Base-by-base conservation (phyloP, 2,888 invertebrate genomes). In the Ernsta delagoae region DNA sequence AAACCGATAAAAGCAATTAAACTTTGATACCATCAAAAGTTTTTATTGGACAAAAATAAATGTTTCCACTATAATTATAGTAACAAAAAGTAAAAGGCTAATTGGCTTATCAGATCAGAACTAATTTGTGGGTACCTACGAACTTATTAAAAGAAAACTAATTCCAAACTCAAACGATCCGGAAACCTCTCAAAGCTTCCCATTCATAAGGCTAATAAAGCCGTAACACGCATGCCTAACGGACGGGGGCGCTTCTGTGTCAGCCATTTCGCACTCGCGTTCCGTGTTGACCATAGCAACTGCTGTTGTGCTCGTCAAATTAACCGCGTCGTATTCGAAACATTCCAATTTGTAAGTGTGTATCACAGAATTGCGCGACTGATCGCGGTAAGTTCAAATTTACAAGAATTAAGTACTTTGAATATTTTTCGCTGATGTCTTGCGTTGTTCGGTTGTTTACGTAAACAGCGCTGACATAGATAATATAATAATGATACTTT, bases 191-290 rank as follows among this genome's bases (percentile, higher is more conserved):
- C 67, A 63, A 70, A 70, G 70, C 65, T n/a, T 73, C 65, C 65
- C 64, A 64, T 64, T 64, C 70, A 70, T 61, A 56, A 53, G 56
- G 64, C 66, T 72, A 69, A 64, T 60, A 61, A 73, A 80, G 77
- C 76, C 82, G 78, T 75, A 80, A 70, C 84, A 88, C 88, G 88
- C 88, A 88, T 88, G 88, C 79, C 83, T 84, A 78, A 50, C 75
- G 71, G 77, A 69, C 67, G 63, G 68, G 70, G 72, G 68, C 75
- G 74, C 74, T 39, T 39, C 72, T 72, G 75, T 71, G 70, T 71
- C 77, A 74, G 77, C 75, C 80, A 77, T 75, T 81, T 66, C 74
- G 71, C 67, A 70, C 71, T 72, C 71, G 74, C 73, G 77, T 71
- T 78, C 79, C 79, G 81, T 72, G 74, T 74, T 78, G 80, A 75